These are phyloP conservation scores for Apteryx owenii DNA, from an alignment of 2,113 vertebrate species.

Conservation along the genomic window DNA sequence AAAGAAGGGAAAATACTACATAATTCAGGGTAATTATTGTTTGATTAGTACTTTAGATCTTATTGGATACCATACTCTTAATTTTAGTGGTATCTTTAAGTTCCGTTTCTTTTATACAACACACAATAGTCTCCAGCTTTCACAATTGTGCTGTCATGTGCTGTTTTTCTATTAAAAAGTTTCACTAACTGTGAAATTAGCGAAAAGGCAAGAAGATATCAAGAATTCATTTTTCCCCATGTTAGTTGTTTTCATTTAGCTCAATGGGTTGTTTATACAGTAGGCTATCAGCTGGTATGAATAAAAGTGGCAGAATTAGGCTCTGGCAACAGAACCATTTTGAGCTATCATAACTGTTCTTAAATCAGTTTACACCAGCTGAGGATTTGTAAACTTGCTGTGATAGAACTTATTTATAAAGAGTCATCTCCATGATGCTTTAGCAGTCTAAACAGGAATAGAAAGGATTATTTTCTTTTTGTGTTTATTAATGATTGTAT, in stretches of 20 bases:
- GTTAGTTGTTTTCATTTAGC: neutral
- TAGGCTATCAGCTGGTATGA: neutral
- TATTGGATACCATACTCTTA: neutral
- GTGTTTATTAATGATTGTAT: neutral
- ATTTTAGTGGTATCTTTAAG: neutral
- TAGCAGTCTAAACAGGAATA: neutral
- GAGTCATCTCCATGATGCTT: neutral
- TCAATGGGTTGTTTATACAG: neutral
- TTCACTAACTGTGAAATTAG: slow-evolving; percentile 5
- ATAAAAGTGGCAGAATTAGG: neutral
- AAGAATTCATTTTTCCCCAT: neutral
- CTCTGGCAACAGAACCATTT: neutral
- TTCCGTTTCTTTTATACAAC: neutral
- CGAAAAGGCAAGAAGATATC: neutral
- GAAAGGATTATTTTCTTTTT: slow-evolving; percentile 28
- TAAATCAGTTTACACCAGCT: slow-evolving; percentile 23
- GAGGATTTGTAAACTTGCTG: neutral
- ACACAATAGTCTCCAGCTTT: neutral
- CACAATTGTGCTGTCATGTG: neutral
- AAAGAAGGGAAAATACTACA: neutral
- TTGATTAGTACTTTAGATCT: neutral
- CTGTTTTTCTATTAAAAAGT: neutral
- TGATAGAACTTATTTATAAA: slow-evolving; percentile 12
- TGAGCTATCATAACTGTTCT: neutral
- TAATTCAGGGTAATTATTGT: neutral